Conservation (phyloP, 2,888 invertebrate species). For the Argynnis bischoffii region DNA sequence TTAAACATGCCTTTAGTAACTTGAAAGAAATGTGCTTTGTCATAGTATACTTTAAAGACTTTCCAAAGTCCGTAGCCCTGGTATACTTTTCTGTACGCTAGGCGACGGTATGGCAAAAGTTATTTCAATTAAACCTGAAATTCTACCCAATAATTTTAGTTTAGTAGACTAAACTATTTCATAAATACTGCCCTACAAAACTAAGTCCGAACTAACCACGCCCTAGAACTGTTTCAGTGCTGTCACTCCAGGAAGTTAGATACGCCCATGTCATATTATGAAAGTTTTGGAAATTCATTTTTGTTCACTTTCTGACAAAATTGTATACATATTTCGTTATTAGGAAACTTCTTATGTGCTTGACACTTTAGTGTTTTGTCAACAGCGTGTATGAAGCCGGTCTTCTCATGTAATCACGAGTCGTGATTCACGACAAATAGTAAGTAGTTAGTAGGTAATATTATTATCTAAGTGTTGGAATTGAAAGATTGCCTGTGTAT, state of each 20-base stretch:
- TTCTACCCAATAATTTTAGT: background rate
- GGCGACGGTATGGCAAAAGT: background rate
- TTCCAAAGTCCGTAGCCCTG: background rate
- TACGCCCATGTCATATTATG: conserved; percentile 30
- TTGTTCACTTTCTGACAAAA: conserved; percentile 20
- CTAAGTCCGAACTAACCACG: conserved; percentile 14
- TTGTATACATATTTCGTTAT: conserved; percentile 26
- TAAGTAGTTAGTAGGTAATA: too few species aligned
- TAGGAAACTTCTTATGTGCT: conserved; percentile 22
- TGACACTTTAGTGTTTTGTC: conserved; percentile 14
- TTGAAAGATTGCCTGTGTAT: too few species aligned
- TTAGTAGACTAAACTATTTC: conserved; percentile 1
- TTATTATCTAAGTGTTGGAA: too few species aligned
- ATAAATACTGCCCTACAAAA: conserved; percentile 7
- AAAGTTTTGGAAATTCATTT: conserved; percentile 32
- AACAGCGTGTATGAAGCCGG: background rate
- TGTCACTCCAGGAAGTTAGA: conserved; percentile 21
- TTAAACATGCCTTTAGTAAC: too few species aligned
- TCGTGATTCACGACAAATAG: too few species aligned
- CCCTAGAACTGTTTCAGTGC: conserved; percentile 15
- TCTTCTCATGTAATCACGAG: too few species aligned
- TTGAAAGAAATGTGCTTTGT: background rate
- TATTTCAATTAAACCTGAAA: background rate
- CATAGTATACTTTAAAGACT: background rate
- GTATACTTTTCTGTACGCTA: background rate